These are phyloP conservation scores for Kryphioiulus occultus DNA, from an alignment of 2,888 invertebrate genomes.

Conservation along the genomic window DNA sequence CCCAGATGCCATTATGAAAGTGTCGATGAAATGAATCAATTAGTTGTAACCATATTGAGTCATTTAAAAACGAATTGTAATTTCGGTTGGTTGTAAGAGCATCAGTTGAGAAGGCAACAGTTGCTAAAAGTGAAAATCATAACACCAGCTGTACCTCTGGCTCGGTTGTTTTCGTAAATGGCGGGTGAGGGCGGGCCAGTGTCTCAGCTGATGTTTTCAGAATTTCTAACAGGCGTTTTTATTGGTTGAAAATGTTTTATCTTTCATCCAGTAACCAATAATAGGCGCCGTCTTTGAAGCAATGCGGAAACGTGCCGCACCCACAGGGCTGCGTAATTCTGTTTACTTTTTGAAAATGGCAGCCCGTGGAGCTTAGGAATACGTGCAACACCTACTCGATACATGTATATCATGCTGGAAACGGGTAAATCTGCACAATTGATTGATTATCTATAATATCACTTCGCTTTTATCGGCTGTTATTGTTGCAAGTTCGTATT, in stretches of 20 bases:
- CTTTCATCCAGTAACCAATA: background rate
- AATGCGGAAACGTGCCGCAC: background rate
- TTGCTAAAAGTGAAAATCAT: too few species aligned
- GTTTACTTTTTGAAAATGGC: constrained; percentile 32
- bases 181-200: too few species aligned
- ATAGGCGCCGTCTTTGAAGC: background rate
- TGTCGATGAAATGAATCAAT: too few species aligned
- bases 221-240: background rate
- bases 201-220: background rate
- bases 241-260: background rate
- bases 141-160: too few species aligned
- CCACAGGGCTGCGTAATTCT: background rate
- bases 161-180: too few species aligned
- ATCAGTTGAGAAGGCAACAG: too few species aligned
- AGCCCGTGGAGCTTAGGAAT: background rate
- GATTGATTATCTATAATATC: background rate
- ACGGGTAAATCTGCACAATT: background rate
- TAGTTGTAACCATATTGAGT: too few species aligned
- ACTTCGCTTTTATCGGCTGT: background rate
- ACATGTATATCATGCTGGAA: background rate
- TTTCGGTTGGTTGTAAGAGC: too few species aligned
- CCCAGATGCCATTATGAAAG: background rate
- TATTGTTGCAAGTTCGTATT: background rate
- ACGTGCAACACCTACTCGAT: background rate
- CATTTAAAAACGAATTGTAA: too few species aligned